A percentile compares a stretch with the other conserved stretches of the same genome.
phyloP scores from a whole-genome alignment of 2,113 vertebrate species.

The Himantopus leucocephalus region DNA sequence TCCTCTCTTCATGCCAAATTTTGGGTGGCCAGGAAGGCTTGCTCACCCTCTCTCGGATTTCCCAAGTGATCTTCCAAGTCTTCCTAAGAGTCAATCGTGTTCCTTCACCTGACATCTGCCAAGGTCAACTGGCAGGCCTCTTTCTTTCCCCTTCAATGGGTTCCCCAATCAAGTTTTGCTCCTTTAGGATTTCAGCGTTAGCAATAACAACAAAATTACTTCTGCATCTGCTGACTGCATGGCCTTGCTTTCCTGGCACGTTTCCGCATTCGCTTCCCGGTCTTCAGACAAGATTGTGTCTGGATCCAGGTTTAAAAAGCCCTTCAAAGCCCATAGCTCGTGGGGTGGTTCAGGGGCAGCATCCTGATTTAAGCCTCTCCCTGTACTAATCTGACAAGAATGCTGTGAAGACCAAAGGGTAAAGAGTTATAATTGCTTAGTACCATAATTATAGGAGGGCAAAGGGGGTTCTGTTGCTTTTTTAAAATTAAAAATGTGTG shows the following conservation, averaged over 20 bases:
- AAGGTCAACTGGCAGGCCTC: background rate
- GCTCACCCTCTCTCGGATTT: accelerated
- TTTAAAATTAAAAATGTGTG: constrained; percentile 56
- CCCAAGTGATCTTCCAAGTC: background rate
- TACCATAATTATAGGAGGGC: constrained; percentile 21
- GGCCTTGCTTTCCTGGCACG: background rate
- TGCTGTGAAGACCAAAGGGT: constrained; percentile 39
- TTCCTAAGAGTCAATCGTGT: background rate
- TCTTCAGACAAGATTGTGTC: background rate
- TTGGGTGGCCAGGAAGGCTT: constrained; percentile 36
- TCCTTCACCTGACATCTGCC: background rate
- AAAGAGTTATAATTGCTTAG: constrained; percentile 34
- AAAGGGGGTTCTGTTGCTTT: constrained; percentile 18
- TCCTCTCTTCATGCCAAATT: background rate
- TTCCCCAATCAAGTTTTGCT: background rate
- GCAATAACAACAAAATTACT: background rate
- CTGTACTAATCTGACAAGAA: constrained; percentile 45
- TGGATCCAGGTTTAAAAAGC: background rate
- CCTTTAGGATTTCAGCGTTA: background rate
- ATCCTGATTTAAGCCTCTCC: constrained; percentile 21
- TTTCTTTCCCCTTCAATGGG: background rate
- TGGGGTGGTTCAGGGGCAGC: background rate
- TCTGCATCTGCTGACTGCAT: background rate
- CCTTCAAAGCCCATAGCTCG: background rate
- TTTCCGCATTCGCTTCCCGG: accelerated